phyloP scores from a whole-genome alignment of 2,888 invertebrate species.

The Asteroscopus sphinx region DNA sequence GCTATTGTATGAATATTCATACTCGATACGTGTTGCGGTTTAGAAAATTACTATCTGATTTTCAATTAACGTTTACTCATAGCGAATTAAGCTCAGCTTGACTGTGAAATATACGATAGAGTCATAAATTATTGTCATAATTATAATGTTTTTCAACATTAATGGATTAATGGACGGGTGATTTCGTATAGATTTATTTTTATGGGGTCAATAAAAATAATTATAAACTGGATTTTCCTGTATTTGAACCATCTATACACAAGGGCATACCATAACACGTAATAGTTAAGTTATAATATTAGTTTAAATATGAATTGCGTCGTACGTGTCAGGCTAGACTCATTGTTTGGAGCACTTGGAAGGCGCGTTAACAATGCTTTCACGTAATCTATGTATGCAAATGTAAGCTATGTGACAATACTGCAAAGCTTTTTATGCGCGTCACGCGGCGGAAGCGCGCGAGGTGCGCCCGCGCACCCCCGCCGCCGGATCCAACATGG shows the following conservation, averaged over 20 bases:
- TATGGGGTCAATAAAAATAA: slow-evolving; percentile 52
- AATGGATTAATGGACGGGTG: slow-evolving; percentile 52
- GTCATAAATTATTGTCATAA: slow-evolving; percentile 55
- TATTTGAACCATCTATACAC: slow-evolving; percentile 29
- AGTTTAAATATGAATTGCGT: slow-evolving; percentile 29
- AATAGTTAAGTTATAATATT: slow-evolving; percentile 8
- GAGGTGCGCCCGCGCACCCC: slow-evolving; percentile 85
- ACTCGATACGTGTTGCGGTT: slow-evolving; percentile 64
- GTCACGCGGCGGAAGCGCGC: slow-evolving; percentile 86
- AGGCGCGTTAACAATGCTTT: slow-evolving; percentile 74
- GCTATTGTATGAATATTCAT: slow-evolving; percentile 78
- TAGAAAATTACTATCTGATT: slow-evolving; percentile 36
- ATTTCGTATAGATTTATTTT: slow-evolving; percentile 49
- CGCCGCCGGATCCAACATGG: slow-evolving; percentile 88
- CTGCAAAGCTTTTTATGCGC: slow-evolving; percentile 84
- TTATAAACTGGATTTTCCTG: slow-evolving; percentile 53
- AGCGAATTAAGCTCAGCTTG: slow-evolving; percentile 38
- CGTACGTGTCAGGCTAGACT: slow-evolving; percentile 22
- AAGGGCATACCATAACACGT: slow-evolving; percentile 14
- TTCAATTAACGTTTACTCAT: slow-evolving; percentile 36
- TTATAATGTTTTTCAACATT: slow-evolving; percentile 52
- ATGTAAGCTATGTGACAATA: slow-evolving; percentile 82
- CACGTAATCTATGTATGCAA: slow-evolving; percentile 85
- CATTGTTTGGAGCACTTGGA: slow-evolving; percentile 39
- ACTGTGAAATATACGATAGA: slow-evolving; percentile 36